Conservation (phyloP, 2,113 vertebrate species). For the Arizona elegans region DNA sequence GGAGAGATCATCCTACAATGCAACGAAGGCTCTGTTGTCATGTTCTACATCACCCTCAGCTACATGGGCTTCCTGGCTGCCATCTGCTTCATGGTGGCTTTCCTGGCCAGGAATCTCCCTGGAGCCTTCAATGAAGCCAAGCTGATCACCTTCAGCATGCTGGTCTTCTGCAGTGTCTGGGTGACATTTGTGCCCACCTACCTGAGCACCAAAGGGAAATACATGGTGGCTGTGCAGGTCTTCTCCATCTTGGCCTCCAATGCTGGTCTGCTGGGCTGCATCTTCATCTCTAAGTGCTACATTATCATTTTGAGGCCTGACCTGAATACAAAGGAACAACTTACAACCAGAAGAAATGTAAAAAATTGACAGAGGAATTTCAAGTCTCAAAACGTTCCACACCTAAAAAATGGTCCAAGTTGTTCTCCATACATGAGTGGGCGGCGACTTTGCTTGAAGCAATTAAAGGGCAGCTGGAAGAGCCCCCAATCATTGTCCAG, state of each 20-base stretch:
- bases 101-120: neutral
- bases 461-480: neutral
- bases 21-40: neutral
- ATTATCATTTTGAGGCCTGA: neutral
- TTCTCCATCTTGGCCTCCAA: neutral
- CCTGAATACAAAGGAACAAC: neutral
- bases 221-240: neutral
- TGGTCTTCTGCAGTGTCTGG: neutral
- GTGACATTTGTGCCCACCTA: neutral
- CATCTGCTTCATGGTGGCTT: neutral
- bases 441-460: neutral
- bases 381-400: neutral
- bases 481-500: too few relatives aligned
- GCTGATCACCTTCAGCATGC: neutral
- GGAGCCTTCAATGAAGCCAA: neutral
- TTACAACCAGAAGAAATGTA: neutral
- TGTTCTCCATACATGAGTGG: neutral
- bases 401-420: neutral
- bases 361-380: neutral
- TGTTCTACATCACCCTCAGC: neutral
- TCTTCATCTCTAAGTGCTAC: neutral
- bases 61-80: neutral
- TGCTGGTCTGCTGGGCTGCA: neutral
- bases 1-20: neutral
- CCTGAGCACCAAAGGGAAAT: neutral